Base-by-base conservation (phyloP, 1,140 invertebrate species). In the Musca domestica region DNA sequence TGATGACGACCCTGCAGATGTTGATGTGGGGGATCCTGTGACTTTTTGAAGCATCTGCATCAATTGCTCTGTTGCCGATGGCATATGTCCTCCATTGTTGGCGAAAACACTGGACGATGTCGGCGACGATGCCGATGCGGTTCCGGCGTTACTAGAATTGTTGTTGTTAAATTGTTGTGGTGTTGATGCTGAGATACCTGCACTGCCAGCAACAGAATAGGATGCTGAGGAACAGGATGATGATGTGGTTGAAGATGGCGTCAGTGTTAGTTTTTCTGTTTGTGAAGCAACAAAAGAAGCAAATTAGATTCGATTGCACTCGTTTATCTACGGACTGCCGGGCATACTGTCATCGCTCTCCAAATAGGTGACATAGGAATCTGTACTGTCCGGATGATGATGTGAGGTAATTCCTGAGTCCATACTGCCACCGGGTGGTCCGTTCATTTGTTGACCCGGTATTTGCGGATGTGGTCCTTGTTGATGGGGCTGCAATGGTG, bases 331-430 rank as follows among this genome's bases (percentile, higher is more conserved):
- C 84, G 88, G 88, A 75, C 87, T 88, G 66, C 87, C 87, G 49
- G 88, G 87, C 69, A 89, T 84, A 80, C 89, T 90, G 80, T 92
- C 91, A 84, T 94, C 92, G 81, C 92, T 94, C 81, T 95, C 92
- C 64, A 94, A 86, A 84, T 94, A 95, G 49, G 92, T 94, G 54
- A 95, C 93, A 83, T 94, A 94, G 80, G 92, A 93, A 79, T 94
- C 92, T 7, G 90, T 92, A 68, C 91, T 91, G 82, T 93, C 91
- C 15, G 92, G 91, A 81, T 92, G 91, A 69, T 83, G 80, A 67
- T 81, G 76, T 66, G 81, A 79, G 61, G 81, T 81, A 63, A 87
- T 87, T 10, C 85, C 84, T 80, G 76, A 79, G 67, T 81, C 78
- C 74, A 81, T 58, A 83, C 75, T 78, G 56, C 77, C 78, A 1